phyloP scores from a whole-genome alignment of 2,888 invertebrate species.

The Syritta pipiens region DNA sequence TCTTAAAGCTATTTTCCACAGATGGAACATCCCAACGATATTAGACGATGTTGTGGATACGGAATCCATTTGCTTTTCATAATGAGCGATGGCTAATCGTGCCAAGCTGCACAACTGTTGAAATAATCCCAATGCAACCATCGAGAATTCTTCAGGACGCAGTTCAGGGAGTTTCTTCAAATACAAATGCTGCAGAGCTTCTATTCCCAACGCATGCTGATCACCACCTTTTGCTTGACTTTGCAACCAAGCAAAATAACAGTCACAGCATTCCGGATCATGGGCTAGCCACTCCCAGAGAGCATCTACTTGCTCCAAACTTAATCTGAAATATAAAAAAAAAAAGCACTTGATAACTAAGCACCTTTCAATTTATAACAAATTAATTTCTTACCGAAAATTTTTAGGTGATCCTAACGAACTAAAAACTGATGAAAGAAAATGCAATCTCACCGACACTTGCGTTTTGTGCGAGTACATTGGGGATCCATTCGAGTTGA shows the following conservation, averaged over 20 bases:
- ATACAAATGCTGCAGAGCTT: slow-evolving; percentile 92
- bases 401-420: slow-evolving; percentile 93
- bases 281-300: slow-evolving; percentile 95
- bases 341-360: too few species aligned
- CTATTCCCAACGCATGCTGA: slow-evolving; percentile 93
- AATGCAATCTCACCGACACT: slow-evolving; percentile 93
- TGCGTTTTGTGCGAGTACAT: slow-evolving; percentile 90
- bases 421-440: slow-evolving; percentile 95
- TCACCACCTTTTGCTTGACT: slow-evolving; percentile 95
- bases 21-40: slow-evolving; percentile 93
- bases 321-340: slow-evolving; percentile 81
- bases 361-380: neutral
- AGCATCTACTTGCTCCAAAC: slow-evolving; percentile 93
- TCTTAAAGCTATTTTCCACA: slow-evolving; percentile 95
- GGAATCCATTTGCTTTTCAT: slow-evolving; percentile 80
- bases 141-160: slow-evolving; percentile 92
- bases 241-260: slow-evolving; percentile 95
- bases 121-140: slow-evolving; percentile 93
- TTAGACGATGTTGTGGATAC: slow-evolving; percentile 79
- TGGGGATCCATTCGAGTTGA: slow-evolving; percentile 76
- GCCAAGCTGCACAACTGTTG: slow-evolving; percentile 95
- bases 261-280: slow-evolving; percentile 92
- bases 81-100: slow-evolving; percentile 87
- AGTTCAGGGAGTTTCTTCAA: slow-evolving; percentile 93
- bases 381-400: slow-evolving; percentile 83